Conservation (phyloP, 2,888 invertebrate genomes). For the Ctenicera cuprea region DNA sequence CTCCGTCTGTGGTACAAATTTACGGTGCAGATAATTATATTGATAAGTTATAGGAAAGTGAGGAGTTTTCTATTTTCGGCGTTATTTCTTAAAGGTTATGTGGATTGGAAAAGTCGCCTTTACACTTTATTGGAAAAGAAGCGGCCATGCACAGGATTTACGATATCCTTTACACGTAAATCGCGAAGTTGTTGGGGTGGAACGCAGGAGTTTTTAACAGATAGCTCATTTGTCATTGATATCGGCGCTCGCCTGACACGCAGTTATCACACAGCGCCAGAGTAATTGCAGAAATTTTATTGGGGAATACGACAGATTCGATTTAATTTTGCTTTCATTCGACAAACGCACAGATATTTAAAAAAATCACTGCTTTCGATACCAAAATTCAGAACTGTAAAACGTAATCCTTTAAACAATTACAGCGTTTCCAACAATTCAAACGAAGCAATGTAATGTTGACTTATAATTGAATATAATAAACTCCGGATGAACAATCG, state of each 20-base stretch:
- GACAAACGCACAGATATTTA: constrained; percentile 36
- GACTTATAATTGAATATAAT: no score
- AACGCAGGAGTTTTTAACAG: constrained; percentile 70
- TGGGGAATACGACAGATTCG: constrained; percentile 55
- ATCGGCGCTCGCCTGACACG: constrained; percentile 64
- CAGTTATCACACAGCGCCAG: constrained; percentile 63
- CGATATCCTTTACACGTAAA: constrained; percentile 69
- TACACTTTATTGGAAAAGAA: constrained; percentile 68
- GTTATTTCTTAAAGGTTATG: constrained; percentile 53
- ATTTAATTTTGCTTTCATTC: constrained; percentile 49
- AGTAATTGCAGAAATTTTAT: constrained; percentile 64
- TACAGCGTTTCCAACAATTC: background rate
- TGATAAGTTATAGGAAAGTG: constrained; percentile 55
- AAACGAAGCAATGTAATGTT: no score
- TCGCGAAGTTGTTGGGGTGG: constrained; percentile 68
- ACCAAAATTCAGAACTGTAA: background rate
- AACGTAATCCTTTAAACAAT: background rate
- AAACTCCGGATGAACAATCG: no score
- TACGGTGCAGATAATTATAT: constrained; percentile 55
- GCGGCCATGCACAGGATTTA: constrained; percentile 67
- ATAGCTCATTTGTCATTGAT: constrained; percentile 70
- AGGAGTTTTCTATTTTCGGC: constrained; percentile 52
- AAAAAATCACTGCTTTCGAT: constrained; percentile 12
- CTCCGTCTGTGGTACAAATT: constrained; percentile 42
- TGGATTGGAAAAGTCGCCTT: constrained; percentile 58